These are phyloP conservation scores for Acomys russatus DNA, from an alignment of 2,797 vertebrate genomes.

Conservation along the genomic window DNA sequence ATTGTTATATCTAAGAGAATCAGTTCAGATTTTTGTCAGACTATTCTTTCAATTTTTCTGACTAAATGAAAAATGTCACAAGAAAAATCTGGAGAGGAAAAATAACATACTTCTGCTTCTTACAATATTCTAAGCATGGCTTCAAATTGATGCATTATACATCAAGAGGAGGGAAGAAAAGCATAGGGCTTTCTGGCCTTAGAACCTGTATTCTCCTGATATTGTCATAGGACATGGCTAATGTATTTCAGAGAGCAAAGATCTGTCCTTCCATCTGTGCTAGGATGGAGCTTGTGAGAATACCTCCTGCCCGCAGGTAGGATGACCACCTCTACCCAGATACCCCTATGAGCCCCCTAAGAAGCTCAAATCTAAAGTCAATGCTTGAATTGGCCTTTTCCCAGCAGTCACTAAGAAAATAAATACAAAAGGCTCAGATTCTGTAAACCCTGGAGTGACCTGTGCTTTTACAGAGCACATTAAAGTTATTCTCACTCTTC, in stretches of 20 bases:
- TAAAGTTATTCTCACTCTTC: background rate
- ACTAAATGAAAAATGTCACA: constrained; percentile 5
- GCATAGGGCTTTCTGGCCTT: background rate
- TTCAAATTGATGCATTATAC: background rate
- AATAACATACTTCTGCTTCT: background rate
- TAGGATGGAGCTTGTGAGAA: background rate
- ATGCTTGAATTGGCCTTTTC: background rate
- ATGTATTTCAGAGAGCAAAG: background rate
- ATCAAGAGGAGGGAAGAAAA: background rate
- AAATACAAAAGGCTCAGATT: background rate
- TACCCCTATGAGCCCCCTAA: background rate
- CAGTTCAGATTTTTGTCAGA: background rate
- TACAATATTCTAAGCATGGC: background rate
- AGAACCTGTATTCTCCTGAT: background rate
- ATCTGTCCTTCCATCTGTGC: background rate
- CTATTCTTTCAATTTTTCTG: background rate
- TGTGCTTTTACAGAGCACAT: background rate
- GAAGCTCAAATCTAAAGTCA: background rate
- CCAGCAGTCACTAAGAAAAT: background rate
- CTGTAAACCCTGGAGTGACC: background rate
- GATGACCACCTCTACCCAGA: background rate
- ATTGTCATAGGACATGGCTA: background rate
- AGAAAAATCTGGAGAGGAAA: background rate
- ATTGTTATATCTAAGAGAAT: background rate
- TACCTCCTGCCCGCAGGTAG: background rate